A percentile compares a stretch with the other conserved stretches of the same genome.
Conservation (phyloP, 2,888 invertebrate genomes). For the Cyaniris semiargus region DNA sequence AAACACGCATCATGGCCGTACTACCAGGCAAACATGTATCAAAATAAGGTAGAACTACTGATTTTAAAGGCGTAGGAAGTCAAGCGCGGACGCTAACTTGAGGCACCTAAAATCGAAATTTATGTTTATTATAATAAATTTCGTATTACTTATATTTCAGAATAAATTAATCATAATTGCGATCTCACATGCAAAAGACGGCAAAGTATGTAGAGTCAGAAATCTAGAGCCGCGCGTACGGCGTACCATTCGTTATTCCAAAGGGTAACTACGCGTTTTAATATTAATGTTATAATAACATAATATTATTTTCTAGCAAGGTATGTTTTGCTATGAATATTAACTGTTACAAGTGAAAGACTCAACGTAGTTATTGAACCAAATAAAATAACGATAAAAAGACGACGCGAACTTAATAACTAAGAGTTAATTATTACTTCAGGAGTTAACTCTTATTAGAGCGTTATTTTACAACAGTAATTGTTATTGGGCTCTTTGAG, state of each 20-base stretch:
- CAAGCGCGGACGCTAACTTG: background rate
- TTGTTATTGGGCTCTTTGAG: conserved; percentile 2
- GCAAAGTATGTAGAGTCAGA: too few species aligned
- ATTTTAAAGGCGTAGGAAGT: too few species aligned
- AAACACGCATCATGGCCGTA: background rate
- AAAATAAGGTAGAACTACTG: too few species aligned
- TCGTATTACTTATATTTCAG: too few species aligned
- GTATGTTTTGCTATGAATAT: background rate
- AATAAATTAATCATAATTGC: too few species aligned
- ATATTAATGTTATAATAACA: too few species aligned
- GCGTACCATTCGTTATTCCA: too few species aligned
- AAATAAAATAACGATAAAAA: background rate
- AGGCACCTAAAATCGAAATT: background rate
- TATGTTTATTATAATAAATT: background rate
- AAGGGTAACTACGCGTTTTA: too few species aligned
- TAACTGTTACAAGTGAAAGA: background rate
- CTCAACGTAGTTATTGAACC: background rate
- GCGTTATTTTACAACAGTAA: conserved; percentile 11
- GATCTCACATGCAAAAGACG: too few species aligned
- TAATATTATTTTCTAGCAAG: background rate
- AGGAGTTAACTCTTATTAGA: background rate
- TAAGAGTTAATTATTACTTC: background rate
- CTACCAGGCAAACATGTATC: background rate
- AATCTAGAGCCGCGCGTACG: too few species aligned
- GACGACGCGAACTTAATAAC: conserved; percentile 2